Conservation (phyloP, 2,888 invertebrate species). For the Synergus itoensis region DNA sequence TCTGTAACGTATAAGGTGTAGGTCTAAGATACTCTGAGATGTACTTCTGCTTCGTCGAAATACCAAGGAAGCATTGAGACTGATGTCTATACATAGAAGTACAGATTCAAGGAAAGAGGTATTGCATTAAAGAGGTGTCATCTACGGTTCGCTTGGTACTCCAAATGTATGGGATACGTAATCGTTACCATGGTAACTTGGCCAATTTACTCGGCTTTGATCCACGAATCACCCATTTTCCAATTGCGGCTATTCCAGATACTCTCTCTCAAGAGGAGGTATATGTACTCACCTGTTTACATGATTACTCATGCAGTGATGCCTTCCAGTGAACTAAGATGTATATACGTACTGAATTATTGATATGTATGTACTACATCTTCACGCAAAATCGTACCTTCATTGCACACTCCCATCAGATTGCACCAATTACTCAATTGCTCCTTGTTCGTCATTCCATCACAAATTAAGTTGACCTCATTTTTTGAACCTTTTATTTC, state of each 20-base stretch:
- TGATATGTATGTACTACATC: not conserved
- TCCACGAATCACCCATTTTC: slow-evolving; percentile 56
- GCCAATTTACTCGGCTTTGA: slow-evolving; percentile 54
- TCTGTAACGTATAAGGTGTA: slow-evolving; percentile 15
- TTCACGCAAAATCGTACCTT: not conserved
- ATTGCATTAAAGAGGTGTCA: slow-evolving; percentile 25
- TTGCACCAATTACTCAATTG: not conserved
- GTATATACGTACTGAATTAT: slow-evolving; percentile 5
- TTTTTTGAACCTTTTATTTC: too few species aligned
- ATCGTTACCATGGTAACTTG: slow-evolving; percentile 56
- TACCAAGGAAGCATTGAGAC: slow-evolving; percentile 4
- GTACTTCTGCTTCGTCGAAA: slow-evolving; percentile 24
- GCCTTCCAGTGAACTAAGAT: slow-evolving; percentile 16
- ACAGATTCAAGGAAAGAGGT: slow-evolving; percentile 11
- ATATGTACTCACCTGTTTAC: slow-evolving; percentile 51
- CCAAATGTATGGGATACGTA: slow-evolving; percentile 57
- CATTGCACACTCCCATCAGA: not conserved
- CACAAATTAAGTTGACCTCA: too few species aligned
- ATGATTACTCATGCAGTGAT: slow-evolving; percentile 24
- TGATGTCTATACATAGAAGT: slow-evolving; percentile 28
- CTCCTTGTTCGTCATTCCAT: not conserved
- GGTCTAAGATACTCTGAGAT: not conserved
- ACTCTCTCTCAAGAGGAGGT: slow-evolving; percentile 41
- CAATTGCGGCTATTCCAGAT: slow-evolving; percentile 53
- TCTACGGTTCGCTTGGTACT: slow-evolving; percentile 50